phyloP scores from a whole-genome alignment of 1,140 invertebrate species.

The Bombus ignitus region DNA sequence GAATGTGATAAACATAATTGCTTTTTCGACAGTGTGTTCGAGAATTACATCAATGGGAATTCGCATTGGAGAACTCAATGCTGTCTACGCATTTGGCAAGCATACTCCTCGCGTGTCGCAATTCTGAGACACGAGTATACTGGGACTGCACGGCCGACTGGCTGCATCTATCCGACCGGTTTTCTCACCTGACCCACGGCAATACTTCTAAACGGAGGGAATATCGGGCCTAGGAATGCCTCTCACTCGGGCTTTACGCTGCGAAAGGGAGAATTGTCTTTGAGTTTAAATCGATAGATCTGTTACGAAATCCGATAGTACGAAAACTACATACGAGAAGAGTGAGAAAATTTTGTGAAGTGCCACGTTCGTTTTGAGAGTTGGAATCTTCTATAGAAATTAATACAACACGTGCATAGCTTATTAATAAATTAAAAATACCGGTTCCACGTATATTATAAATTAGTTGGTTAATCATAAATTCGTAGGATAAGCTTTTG shows the following conservation, averaged over 20 bases:
- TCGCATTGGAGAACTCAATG: constrained; percentile 14
- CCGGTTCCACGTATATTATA: no score
- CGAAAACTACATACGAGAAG: not conserved
- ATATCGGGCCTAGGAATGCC: constrained; percentile 66
- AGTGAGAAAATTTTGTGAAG: not conserved
- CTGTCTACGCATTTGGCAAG: constrained; percentile 38
- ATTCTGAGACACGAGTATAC: constrained; percentile 23
- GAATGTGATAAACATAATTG: not conserved
- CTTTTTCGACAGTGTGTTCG: not conserved
- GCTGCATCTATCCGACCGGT: constrained; percentile 71
- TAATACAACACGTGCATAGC: not conserved
- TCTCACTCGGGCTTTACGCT: constrained; percentile 67
- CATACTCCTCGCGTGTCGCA: constrained; percentile 39
- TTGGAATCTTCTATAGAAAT: no score
- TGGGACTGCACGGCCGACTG: constrained; percentile 8
- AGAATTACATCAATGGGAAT: not conserved
- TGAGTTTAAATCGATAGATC: not conserved
- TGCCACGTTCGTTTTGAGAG: no score
- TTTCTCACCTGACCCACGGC: constrained; percentile 74
- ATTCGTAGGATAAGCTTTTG: no score
- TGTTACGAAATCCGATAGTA: no score
- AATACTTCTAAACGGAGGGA: constrained; percentile 62
- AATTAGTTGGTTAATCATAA: not conserved
- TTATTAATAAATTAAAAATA: not conserved
- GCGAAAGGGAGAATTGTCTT: constrained; percentile 44